Conservation (phyloP, 2,113 vertebrate genomes). For the Ramphastos sulfuratus region DNA sequence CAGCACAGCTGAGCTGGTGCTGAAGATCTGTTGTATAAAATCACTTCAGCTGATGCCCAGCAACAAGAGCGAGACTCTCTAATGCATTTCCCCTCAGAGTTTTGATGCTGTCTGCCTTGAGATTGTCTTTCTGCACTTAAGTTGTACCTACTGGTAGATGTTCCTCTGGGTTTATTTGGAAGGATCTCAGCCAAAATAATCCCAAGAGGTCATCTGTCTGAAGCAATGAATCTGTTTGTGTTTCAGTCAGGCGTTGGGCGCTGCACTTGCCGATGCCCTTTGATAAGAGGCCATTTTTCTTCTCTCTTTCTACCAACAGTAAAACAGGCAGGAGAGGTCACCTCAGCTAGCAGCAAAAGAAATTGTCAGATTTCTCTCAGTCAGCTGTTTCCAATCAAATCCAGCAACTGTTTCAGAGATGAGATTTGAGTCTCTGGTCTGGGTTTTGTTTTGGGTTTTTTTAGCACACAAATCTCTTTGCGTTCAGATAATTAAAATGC, state of each 20-base stretch:
- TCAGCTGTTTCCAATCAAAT: slow-evolving; percentile 16
- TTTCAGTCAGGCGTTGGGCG: not conserved
- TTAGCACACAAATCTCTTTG: slow-evolving; percentile 37
- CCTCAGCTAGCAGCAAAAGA: not conserved
- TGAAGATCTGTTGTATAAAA: not conserved
- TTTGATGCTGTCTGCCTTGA: not conserved
- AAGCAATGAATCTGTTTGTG: not conserved
- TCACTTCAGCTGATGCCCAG: not conserved
- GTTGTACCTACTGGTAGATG: not conserved
- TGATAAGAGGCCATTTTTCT: not conserved
- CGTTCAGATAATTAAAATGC: slow-evolving; percentile 72
- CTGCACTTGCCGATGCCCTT: not conserved
- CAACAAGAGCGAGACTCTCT: not conserved
- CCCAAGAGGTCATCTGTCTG: not conserved
- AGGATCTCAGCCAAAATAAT: not conserved
- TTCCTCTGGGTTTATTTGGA: not conserved
- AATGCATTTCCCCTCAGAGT: not conserved
- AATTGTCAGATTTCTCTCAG: not conserved
- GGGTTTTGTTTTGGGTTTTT: not conserved
- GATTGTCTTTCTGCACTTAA: not conserved
- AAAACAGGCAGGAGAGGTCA: not conserved
- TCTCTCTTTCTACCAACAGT: not conserved
- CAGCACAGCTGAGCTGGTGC: not conserved
- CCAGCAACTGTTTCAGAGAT: not conserved
- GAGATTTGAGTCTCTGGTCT: not conserved